Evolutionary conservation across 2,888 invertebrate genomes (phyloP).

Genomic region (Pandemis heparana): DNA sequence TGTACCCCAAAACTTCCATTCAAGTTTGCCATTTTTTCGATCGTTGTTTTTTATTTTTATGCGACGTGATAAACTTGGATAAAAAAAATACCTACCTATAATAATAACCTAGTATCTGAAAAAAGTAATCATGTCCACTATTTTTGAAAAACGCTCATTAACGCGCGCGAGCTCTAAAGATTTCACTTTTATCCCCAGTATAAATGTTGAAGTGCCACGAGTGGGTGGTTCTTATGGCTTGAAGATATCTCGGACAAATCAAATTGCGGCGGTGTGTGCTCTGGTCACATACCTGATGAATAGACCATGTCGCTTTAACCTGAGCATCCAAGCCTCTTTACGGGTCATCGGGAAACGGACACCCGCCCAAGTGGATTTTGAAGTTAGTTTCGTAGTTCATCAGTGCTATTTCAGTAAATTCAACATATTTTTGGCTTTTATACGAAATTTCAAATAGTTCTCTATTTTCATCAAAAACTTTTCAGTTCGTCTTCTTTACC

Average conservation of each 20-base stretch:
- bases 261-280: constrained; percentile 88
- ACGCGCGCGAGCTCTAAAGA: neutral
- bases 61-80: neutral
- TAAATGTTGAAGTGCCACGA: constrained; percentile 62
- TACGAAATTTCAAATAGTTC: no score
- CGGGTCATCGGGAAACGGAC: constrained; percentile 88
- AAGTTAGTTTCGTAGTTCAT: constrained; percentile 68
- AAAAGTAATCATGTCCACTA: no score
- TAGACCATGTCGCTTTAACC: constrained; percentile 89
- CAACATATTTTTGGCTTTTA: no score
- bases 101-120: no score
- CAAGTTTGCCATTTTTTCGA: neutral
- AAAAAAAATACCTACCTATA: no score
- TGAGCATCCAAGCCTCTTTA: constrained; percentile 91
- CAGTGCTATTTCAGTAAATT: no score
- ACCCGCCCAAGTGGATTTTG: constrained; percentile 87
- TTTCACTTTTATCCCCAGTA: constrained; percentile 50
- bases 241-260: constrained; percentile 87
- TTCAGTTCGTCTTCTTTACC: no score
- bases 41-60: no score
- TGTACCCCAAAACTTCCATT: no score
- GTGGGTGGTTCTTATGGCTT: constrained; percentile 88
- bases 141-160: neutral
- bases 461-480: no score
- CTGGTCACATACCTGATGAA: constrained; percentile 88